Evolutionary conservation across 2,113 vertebrate species (phyloP), one percentile per base, ranked within the genome.

Genomic region (Bambusicola thoracicus): DNA sequence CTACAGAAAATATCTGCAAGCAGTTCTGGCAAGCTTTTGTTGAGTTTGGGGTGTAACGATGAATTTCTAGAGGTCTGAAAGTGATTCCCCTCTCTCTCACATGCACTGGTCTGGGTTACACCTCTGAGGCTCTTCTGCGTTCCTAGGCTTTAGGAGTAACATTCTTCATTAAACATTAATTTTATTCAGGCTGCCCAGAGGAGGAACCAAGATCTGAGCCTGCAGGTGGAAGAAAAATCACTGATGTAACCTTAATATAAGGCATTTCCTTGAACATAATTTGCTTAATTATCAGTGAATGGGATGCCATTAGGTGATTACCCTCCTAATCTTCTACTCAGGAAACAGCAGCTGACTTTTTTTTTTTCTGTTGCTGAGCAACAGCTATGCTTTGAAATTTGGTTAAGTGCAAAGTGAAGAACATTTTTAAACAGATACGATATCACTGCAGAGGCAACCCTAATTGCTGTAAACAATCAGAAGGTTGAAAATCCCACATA

Each of bases 351-450:
- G 46, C 32, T 48, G 77, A 69, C 43, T 77, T 95, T 74, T 58
- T 56, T 55, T 56, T 58, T 27, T 94, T 61, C 70, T 66, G 88
- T 96, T 97, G 92, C 95, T 84, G 85, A 41, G 96, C 70, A 96
- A 96, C 46, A 78, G 51, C 46, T 59, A 55, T 27, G 61, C 74
- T 96, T 96, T 84, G 83, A 97, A 81, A 90, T 93, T 61, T 67
- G 19, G 62, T 93, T 91, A 59, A 87, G 44, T 34, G 67, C 44
- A 17, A 53, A 93, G 34, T 59, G 63, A 85, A 51, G 90, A 95
- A 80, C 65, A 53, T 88, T 92, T 84, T 94, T 20, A 78, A 89
- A 85, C 63, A 94, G 85, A 59, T 17, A 19, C 81, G 70, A 81
- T 73, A 83, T 65, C 78, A 81, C 79, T 80, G 91, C 66, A 76